Conservation (phyloP, 2,113 vertebrate species). For the Kryptolebias marmoratus region DNA sequence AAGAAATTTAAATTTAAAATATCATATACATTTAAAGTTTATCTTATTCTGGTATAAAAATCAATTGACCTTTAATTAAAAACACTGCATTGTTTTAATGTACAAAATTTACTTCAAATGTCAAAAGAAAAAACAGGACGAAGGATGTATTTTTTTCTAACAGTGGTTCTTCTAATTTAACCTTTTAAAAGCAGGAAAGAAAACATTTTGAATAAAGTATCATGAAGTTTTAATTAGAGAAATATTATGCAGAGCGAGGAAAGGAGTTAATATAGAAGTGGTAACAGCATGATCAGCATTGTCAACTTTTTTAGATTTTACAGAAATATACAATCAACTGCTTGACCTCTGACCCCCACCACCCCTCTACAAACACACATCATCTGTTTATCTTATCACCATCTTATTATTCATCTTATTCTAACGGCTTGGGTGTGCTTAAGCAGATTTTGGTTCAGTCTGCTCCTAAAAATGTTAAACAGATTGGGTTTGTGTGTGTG, state of each 20-base stretch:
- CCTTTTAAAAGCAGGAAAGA: too few species aligned
- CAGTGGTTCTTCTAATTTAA: too few species aligned
- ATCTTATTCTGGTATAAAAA: too few species aligned
- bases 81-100: too few species aligned
- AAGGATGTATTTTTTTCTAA: too few species aligned
- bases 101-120: too few species aligned
- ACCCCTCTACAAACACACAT: conserved; percentile 43
- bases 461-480: conserved; percentile 76
- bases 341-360: not conserved
- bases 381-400: conserved; percentile 62
- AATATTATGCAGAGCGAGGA: not conserved
- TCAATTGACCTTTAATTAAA: too few species aligned
- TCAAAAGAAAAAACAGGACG: too few species aligned
- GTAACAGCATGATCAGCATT: not conserved
- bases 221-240: too few species aligned
- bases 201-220: not conserved
- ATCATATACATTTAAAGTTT: too few species aligned
- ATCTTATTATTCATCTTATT: conserved; percentile 67
- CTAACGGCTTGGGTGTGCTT: conserved; percentile 69
- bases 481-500: conserved; percentile 49
- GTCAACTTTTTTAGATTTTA: not conserved
- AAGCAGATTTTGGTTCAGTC: conserved; percentile 79
- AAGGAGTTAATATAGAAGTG: not conserved
- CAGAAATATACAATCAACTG: not conserved
- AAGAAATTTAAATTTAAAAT: too few species aligned